A percentile compares a stretch with the other conserved stretches of the same genome.
phyloP scores from a whole-genome alignment of 2,113 vertebrate species.

The Halcyon malimbica region DNA sequence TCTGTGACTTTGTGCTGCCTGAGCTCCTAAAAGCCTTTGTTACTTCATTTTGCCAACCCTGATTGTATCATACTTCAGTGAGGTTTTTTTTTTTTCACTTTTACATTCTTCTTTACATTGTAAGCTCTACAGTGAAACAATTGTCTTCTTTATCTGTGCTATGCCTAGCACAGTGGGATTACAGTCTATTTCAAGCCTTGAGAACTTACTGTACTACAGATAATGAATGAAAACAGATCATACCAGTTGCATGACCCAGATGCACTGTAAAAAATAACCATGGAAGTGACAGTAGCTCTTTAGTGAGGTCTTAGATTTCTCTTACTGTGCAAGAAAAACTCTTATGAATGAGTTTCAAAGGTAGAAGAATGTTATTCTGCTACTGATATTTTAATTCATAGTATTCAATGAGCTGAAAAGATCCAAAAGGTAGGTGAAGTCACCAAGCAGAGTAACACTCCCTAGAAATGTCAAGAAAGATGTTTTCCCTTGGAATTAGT shows the following conservation, averaged over 20 bases:
- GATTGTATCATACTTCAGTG: neutral
- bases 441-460: neutral
- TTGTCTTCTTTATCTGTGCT: neutral
- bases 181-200: neutral
- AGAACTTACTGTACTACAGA: neutral
- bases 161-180: neutral
- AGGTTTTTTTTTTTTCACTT: neutral
- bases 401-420: neutral
- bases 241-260: neutral
- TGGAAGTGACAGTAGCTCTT: neutral
- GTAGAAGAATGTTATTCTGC: neutral
- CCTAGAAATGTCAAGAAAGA: neutral
- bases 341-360: neutral
- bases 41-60: neutral
- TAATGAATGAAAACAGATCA: neutral
- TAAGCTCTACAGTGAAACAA: neutral
- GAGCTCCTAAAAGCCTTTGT: neutral
- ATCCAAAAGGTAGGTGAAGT: neutral
- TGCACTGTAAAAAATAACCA: neutral
- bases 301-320: neutral
- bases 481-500: neutral
- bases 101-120: neutral
- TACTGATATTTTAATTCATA: neutral
- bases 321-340: neutral
- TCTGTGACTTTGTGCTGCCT: neutral